Evolutionary conservation across 1,140 invertebrate species (phyloP).

Genomic region (Diploscapter pachys): DNA sequence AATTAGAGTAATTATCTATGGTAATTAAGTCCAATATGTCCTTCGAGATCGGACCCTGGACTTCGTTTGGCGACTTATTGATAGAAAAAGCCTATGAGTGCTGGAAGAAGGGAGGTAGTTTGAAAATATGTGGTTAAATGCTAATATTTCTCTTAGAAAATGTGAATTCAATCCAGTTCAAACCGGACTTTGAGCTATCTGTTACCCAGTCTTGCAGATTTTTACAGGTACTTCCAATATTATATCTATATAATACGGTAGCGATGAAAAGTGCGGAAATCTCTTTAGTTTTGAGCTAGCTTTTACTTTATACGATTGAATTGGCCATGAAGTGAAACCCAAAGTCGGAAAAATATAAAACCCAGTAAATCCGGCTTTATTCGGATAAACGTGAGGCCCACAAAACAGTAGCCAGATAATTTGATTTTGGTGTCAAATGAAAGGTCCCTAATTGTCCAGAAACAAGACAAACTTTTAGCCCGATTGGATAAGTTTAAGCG

Average conservation of each 20-base stretch:
- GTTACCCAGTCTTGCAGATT: constrained; percentile 28
- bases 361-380: not conserved
- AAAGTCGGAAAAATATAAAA: not conserved
- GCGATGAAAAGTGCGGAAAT: not conserved
- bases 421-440: too few relatives aligned
- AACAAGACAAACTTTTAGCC: too few relatives aligned
- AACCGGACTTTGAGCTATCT: constrained; percentile 46
- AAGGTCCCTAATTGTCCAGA: too few relatives aligned
- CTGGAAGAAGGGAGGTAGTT: constrained; percentile 26
- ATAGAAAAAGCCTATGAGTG: constrained; percentile 38
- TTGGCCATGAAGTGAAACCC: not conserved
- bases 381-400: too few relatives aligned
- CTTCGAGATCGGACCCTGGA: constrained; percentile 51
- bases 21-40: constrained; percentile 40
- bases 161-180: constrained; percentile 40
- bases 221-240: constrained; percentile 49
- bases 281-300: too few relatives aligned
- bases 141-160: constrained; percentile 28
- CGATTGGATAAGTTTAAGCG: too few relatives aligned
- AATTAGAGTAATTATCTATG: not conserved
- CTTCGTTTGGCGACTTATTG: constrained; percentile 44
- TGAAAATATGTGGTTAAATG: not conserved
- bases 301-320: too few relatives aligned
- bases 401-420: too few relatives aligned
- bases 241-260: not conserved